Evolutionary conservation across 2,797 vertebrate genomes (phyloP).

Genomic region (Bradypodion pumilum): DNA sequence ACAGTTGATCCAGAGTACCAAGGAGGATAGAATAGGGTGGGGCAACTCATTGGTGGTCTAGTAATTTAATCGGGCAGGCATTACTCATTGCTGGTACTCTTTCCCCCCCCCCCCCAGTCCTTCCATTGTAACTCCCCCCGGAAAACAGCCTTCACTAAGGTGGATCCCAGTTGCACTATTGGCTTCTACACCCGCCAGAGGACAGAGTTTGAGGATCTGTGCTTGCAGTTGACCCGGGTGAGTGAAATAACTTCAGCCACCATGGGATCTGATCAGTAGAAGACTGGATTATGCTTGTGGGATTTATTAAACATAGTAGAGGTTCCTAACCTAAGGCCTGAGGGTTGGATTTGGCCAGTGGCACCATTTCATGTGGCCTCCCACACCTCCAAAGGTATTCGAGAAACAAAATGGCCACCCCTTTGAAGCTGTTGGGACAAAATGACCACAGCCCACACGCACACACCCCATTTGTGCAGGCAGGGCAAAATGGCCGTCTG

Average conservation of each 20-base stretch:
- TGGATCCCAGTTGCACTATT: slow-evolving; percentile 94
- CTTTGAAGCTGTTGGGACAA: too few species aligned
- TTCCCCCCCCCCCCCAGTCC: slow-evolving; percentile 72
- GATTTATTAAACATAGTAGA: too few species aligned
- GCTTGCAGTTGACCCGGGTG: slow-evolving; percentile 81
- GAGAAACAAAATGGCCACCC: too few species aligned
- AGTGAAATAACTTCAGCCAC: slow-evolving; percentile 47
- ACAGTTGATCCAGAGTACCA: neutral
- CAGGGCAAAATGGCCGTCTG: too few species aligned
- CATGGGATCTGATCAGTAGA: neutral
- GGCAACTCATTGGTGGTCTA: neutral
- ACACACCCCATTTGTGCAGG: too few species aligned
- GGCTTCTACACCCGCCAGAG: slow-evolving; percentile 89
- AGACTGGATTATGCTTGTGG: neutral
- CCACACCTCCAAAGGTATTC: too few species aligned
- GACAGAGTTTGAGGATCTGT: slow-evolving; percentile 87
- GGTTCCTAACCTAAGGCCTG: too few species aligned
- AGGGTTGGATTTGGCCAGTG: too few species aligned
- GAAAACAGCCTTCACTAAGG: slow-evolving; percentile 89
- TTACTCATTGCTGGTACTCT: neutral
- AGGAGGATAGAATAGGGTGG: neutral
- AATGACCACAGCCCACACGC: too few species aligned
- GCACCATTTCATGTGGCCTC: too few species aligned
- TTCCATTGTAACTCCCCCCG: slow-evolving; percentile 90
- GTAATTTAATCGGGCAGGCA: neutral